A percentile compares a stretch with the other conserved stretches of the same genome.
Conservation (phyloP, 2,797 vertebrate species). For the Anisognathus igniventris region DNA sequence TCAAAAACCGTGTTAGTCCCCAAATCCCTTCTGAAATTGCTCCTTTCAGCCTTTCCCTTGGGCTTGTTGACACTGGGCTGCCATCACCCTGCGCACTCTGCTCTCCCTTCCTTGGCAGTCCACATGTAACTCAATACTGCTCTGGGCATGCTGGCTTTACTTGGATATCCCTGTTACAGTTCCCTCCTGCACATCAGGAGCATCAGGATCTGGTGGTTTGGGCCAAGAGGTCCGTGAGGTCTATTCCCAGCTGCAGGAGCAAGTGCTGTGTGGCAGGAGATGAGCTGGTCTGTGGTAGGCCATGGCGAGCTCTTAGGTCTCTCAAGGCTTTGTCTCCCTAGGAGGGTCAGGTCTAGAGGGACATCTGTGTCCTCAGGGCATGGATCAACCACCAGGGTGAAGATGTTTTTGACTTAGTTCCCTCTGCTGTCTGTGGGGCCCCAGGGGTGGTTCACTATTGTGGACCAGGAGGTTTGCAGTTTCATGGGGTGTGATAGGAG, state of each 20-base stretch:
- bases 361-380: not conserved
- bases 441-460: rapidly evolving
- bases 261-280: rapidly evolving
- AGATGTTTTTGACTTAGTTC: not conserved
- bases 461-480: not conserved
- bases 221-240: not conserved
- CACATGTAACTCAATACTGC: rapidly evolving
- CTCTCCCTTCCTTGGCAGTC: not conserved
- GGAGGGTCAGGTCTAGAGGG: not conserved
- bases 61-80: not conserved
- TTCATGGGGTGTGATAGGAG: not conserved
- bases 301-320: rapidly evolving
- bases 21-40: not conserved
- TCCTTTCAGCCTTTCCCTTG: not conserved
- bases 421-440: not conserved
- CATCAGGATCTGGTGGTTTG: not conserved
- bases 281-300: not conserved
- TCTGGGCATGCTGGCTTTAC: not conserved
- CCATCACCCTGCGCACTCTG: rapidly evolving
- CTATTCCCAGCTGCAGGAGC: not conserved
- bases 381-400: not conserved
- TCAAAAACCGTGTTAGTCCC: not conserved
- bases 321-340: not conserved
- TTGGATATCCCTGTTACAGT: not conserved
- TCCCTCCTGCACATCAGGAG: rapidly evolving